Conservation (phyloP, 1,140 invertebrate genomes). For the Pogonognathellus flavescens region DNA sequence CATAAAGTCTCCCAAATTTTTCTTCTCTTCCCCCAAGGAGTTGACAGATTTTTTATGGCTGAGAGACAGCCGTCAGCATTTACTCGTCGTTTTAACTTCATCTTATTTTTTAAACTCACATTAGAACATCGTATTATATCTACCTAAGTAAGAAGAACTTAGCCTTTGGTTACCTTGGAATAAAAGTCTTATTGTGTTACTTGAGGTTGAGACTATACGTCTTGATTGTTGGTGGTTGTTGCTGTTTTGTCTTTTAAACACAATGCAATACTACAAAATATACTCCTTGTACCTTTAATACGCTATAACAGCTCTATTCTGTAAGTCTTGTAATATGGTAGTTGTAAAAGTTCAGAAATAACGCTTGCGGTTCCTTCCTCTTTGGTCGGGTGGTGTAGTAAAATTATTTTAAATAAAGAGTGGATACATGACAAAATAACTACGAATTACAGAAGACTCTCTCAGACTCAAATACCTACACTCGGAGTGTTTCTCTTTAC, state of each 20-base stretch:
- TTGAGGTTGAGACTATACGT: no score
- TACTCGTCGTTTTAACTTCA: constrained; percentile 37
- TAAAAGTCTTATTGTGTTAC: no score
- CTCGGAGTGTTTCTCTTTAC: not conserved
- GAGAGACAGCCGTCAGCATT: constrained; percentile 44
- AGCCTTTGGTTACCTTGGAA: no score
- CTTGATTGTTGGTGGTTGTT: no score
- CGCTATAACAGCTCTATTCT: no score
- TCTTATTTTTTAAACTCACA: constrained; percentile 8
- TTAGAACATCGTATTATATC: no score
- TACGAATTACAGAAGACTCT: constrained; percentile 17
- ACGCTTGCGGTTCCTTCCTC: constrained; percentile 14
- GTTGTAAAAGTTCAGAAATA: no score
- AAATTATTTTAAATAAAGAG: constrained; percentile 44
- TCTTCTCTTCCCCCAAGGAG: constrained; percentile 42
- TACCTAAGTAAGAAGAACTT: no score
- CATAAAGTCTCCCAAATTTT: constrained; percentile 51
- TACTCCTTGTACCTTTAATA: no score
- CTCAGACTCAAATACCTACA: not conserved
- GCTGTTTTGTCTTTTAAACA: not conserved
- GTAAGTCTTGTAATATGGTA: no score
- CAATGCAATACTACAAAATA: not conserved
- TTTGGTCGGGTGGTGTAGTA: not conserved
- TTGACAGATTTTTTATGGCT: constrained; percentile 42
- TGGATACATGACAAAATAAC: not conserved